A percentile compares a stretch with the other conserved stretches of the same genome.
These are phyloP conservation scores for Ciconia boyciana DNA, from an alignment of 2,113 vertebrate genomes.

Conservation along the genomic window DNA sequence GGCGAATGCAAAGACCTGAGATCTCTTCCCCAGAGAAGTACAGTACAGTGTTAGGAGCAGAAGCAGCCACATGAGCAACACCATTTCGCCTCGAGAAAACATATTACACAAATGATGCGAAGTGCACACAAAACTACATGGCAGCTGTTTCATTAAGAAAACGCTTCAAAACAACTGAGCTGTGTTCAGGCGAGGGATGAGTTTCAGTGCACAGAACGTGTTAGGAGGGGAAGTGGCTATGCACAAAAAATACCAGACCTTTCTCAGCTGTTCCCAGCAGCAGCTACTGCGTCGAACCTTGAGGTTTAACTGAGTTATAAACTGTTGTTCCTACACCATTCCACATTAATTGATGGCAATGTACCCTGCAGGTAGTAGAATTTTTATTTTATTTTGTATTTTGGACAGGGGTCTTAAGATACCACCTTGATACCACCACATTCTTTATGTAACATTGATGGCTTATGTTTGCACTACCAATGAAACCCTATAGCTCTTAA, in stretches of 20 bases:
- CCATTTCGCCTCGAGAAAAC: neutral
- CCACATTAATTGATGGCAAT: neutral
- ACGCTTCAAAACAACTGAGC: neutral
- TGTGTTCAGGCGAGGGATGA: neutral
- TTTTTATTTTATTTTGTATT: neutral
- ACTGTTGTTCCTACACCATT: neutral
- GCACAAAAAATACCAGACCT: neutral
- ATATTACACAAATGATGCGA: neutral
- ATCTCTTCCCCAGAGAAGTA: neutral
- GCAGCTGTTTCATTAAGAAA: neutral
- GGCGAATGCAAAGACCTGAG: neutral
- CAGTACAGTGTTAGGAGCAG: neutral
- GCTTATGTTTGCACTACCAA: neutral
- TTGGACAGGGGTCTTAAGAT: neutral
- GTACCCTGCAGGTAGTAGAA: neutral
- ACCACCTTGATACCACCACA: neutral
- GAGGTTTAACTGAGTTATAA: neutral
- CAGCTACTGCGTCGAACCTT: neutral
- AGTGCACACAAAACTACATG: neutral
- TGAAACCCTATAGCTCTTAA: conserved; percentile 18
- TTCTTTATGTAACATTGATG: neutral
- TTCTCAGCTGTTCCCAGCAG: neutral
- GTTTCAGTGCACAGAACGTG: neutral
- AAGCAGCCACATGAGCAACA: neutral
- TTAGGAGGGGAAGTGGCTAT: neutral